Conservation (phyloP, 2,113 vertebrate genomes). For the Jaculus jaculus region DNA sequence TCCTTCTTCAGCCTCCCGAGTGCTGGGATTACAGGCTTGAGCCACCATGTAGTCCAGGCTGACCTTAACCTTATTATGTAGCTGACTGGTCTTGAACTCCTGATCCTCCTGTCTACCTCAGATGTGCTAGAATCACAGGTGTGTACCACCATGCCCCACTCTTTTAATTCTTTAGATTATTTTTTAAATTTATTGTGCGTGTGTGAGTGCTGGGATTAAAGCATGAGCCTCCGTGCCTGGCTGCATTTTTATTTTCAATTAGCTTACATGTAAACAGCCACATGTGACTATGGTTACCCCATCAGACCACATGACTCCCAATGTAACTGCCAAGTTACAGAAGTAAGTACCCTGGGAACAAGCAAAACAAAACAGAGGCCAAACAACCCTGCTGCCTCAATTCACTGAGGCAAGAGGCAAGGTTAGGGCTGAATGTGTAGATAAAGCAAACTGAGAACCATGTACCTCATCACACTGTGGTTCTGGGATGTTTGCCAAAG, state of each 20-base stretch:
- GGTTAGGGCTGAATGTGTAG: background rate
- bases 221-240: background rate
- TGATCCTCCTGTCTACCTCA: too few relatives aligned
- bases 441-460: background rate
- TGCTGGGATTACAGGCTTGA: background rate
- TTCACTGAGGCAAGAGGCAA: background rate
- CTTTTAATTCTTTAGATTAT: background rate
- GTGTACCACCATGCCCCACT: background rate
- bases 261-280: background rate
- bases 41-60: too few relatives aligned
- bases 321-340: background rate
- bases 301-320: background rate
- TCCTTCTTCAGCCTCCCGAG: background rate
- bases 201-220: background rate
- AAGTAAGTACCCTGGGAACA: background rate
- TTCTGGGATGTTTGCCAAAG: background rate
- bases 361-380: background rate
- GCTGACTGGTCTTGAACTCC: too few relatives aligned
- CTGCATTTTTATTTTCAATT: background rate
- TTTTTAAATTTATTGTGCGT: background rate
- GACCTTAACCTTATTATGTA: too few relatives aligned
- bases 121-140: too few relatives aligned
- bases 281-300: background rate
- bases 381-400: background rate
- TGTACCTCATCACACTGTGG: background rate